Evolutionary conservation across 2,797 vertebrate species (phyloP), one percentile per base, ranked within the genome.

Genomic region (Cyprinella venusta): DNA sequence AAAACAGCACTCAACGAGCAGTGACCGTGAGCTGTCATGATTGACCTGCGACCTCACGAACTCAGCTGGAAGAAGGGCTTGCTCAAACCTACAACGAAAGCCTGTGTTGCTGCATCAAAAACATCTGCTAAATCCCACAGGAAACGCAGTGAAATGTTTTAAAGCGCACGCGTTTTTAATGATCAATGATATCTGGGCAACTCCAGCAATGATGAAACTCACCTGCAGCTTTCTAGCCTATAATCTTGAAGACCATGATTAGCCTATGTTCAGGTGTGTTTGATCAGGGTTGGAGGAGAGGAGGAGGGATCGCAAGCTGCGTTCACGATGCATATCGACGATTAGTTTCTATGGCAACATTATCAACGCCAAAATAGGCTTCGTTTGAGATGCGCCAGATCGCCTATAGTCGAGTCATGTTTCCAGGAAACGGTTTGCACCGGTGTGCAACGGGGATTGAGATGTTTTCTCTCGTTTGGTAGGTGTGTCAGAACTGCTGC

Each of bases 1-100:
- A 94, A 80, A 8, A 84, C 59, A 26, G 93, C 12, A 78, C 89
- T 12, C 68, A 91, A 19, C 56, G 86, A 79, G 85, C 84, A 91
- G 12, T 88, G 79, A 24, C 56, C 45, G 2, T 52, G 79, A 52
- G 85, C 69, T 67, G 77, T 86, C 88, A 87, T 93, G 84, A 90
- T 92, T 90, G n/a, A 85, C 61, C 76, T n/a, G 21, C 71, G 33
- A 45, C 63, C 78, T 56, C 84, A 89, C 82, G 87, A 82, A 26
- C 70, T 85, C 36, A 42, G 83, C 82, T 87, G 78, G 61, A 84
- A 83, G 87, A 21, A 8, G 75, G 79, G 40, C 16, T 10, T 13
- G 6, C 56, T 24, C 26, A 50, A 54, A 30, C 19, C 48, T 18
- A 18, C 16, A 15, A 12, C 0, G 4, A 38, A 6, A 38, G 12